Percentiles rank a stretch among this genome's conserved stretches.
These are phyloP conservation scores for Pseudomyrmex cubaensis DNA, from an alignment of 1,140 invertebrate species.

Conservation along the genomic window DNA sequence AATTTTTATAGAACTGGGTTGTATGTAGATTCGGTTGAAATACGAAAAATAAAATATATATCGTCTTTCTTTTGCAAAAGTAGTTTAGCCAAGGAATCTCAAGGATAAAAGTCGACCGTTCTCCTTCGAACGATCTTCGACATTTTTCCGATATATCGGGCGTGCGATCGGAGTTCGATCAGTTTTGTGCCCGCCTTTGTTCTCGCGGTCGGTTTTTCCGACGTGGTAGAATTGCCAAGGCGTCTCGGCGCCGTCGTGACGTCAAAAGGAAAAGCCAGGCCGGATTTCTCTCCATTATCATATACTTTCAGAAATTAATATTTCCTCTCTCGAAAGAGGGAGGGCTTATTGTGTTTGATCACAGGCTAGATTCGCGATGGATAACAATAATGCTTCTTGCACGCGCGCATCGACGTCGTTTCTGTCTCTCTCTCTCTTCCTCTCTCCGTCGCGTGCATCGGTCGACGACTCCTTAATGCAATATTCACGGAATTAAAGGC, in stretches of 20 bases:
- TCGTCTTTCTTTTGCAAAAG: too few relatives aligned
- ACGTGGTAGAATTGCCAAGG: background rate
- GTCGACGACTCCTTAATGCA: constrained; percentile 45
- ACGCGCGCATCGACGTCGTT: constrained; percentile 15
- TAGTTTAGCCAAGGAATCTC: background rate
- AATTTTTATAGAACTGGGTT: too few relatives aligned
- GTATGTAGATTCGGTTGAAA: too few relatives aligned
- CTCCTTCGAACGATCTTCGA: background rate
- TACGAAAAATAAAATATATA: too few relatives aligned
- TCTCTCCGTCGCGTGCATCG: background rate
- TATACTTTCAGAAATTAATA: constrained; percentile 54
- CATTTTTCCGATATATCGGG: background rate
- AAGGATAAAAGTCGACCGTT: background rate
- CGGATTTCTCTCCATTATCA: constrained; percentile 54
- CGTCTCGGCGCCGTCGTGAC: background rate
- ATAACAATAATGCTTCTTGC: constrained; percentile 12
- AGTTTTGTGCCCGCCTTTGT: background rate
- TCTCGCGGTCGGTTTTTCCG: constrained; percentile 2
- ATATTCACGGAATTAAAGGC: constrained; percentile 49
- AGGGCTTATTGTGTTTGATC: constrained; percentile 6
- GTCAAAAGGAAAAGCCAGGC: constrained; percentile 25
- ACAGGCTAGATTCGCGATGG: constrained; percentile 17
- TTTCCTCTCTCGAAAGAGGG: background rate
- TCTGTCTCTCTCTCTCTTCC: background rate
- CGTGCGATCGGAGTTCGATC: background rate